Evolutionary conservation across 2,888 invertebrate species (phyloP), one percentile per base, ranked within the genome.

Genomic region (Platycheirus albimanus): DNA sequence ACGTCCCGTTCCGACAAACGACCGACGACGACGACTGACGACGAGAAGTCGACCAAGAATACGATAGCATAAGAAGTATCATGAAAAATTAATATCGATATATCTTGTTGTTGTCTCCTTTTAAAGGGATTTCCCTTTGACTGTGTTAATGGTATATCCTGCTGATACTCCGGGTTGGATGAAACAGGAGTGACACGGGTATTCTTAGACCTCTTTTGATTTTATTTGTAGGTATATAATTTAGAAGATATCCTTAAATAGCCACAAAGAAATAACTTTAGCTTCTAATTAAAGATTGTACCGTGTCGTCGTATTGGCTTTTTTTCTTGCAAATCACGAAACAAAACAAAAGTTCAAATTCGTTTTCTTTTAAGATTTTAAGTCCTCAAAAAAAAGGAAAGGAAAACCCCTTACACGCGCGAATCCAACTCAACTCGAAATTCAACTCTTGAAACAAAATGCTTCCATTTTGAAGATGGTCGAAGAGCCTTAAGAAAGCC

Each of bases 21-120:
- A 24, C 24, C 56, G n/a, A 67, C 72, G 54, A 43, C 33, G n/a
- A n/a, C n/a, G n/a, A n/a, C n/a, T 17, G 41, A 52, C 24, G 30
- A 56, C 20, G 43, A 43, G 36, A 17, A 78, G 28, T 41, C 19
- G 41, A 36, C 8, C 45, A 56, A 33, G 54, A 33, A 33, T 20
- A 54, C 47, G 41, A 28, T 33, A 49, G 43, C 43, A 13, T 2
- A 8, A 24, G 11, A 17, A 58, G 41, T 64, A 33, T 30, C 11
- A 49, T 71, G 66, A 72, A 76, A 76, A 63, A 81, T 77, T 76
- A 67, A 67, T 71, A 63, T 67, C 71, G 71, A 67, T 77, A 71
- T 33, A 81, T 76, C 71, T 71, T 63, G 52, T 38, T 61, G 67
- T 51, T 61, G 66, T 49, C 41, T 58, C 43, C 11, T 74, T 47